Evolutionary conservation across 2,113 vertebrate genomes (phyloP).

Genomic region (Chroicocephalus ridibundus): DNA sequence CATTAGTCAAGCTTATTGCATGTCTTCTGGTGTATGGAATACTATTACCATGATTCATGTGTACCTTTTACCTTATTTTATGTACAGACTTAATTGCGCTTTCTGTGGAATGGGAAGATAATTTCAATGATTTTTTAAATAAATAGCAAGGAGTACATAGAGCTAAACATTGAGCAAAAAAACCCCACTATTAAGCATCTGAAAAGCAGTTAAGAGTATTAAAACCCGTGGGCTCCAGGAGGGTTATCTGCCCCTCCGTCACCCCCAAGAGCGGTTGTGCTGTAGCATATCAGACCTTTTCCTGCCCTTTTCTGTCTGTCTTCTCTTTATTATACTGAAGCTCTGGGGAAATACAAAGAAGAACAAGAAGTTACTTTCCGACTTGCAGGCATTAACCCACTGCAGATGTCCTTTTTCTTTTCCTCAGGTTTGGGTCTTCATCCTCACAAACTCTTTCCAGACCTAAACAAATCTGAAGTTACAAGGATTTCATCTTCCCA

Average conservation of each 20-base stretch:
- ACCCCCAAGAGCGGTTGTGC: background rate
- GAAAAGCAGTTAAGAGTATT: background rate
- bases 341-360: background rate
- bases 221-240: background rate
- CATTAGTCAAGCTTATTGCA: background rate
- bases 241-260: background rate
- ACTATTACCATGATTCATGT: background rate
- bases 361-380: background rate
- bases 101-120: background rate
- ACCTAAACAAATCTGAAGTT: background rate
- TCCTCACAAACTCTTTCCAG: background rate
- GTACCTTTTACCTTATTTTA: background rate
- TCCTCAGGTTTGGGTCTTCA: background rate
- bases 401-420: background rate
- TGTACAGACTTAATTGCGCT: background rate
- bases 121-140: background rate
- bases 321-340: background rate
- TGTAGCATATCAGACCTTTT: background rate
- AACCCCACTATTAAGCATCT: background rate
- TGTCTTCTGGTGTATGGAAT: background rate
- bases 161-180: background rate
- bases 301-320: background rate
- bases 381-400: background rate
- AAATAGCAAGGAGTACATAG: background rate
- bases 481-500: background rate